These are phyloP conservation scores for Chromoteleia sp. DNA, from an alignment of 2,888 invertebrate species.

Conservation along the genomic window DNA sequence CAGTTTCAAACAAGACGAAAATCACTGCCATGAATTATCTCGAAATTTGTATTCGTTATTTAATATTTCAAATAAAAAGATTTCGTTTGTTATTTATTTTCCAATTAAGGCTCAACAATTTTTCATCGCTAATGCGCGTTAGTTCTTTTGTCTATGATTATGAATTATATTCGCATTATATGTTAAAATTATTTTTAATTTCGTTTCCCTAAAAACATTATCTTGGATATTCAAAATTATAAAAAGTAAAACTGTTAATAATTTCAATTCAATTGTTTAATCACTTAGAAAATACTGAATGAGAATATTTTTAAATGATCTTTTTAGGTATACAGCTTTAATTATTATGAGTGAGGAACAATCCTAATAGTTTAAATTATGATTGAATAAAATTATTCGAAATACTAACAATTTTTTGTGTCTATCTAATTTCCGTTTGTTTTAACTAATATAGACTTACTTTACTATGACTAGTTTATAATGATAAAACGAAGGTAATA, in stretches of 20 bases:
- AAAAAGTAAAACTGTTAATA: neutral
- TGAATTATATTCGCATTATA: no score
- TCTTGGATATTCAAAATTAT: no score
- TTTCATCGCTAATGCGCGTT: no score
- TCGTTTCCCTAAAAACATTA: no score
- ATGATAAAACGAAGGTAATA: no score
- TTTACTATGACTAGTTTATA: no score
- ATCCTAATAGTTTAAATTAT: neutral
- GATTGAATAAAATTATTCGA: constrained; percentile 2
- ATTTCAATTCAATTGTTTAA: neutral
- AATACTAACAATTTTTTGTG: constrained; percentile 2
- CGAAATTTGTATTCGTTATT: neutral
- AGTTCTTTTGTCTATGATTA: no score
- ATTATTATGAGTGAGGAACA: constrained; percentile 2
- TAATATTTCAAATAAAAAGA: neutral
- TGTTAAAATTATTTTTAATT: no score
- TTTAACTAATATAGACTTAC: neutral
- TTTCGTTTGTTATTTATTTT: no score
- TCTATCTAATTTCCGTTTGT: neutral
- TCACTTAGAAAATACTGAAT: neutral
- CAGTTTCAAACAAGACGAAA: neutral
- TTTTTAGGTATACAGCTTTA: neutral
- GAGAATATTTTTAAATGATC: neutral
- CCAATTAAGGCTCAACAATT: no score
- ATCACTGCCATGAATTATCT: neutral